These are phyloP conservation scores for Epinephelus lanceolatus DNA, from an alignment of 2,113 vertebrate genomes.

Conservation along the genomic window DNA sequence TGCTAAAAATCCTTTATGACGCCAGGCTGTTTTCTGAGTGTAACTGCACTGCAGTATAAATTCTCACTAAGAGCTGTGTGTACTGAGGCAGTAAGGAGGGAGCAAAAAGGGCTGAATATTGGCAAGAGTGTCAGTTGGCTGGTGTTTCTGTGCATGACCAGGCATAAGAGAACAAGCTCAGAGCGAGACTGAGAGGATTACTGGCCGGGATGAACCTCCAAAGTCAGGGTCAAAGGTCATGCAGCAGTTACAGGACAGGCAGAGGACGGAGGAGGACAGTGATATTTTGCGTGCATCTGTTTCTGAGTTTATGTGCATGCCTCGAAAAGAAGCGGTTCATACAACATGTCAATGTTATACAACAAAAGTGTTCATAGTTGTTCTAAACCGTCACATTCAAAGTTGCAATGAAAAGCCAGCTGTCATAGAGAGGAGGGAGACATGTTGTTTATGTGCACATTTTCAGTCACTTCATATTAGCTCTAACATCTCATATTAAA, in stretches of 20 bases:
- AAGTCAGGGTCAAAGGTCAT: constrained; percentile 67
- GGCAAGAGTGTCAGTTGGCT: constrained; percentile 61
- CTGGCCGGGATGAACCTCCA: constrained; percentile 39
- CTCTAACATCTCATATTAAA: too few relatives aligned
- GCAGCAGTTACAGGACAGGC: constrained; percentile 39
- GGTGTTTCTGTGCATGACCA: constrained; percentile 71
- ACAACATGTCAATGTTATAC: not conserved
- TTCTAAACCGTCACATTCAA: not conserved
- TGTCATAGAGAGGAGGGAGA: too few relatives aligned
- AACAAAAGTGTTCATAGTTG: not conserved
- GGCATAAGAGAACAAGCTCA: constrained; percentile 74
- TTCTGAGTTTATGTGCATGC: not conserved
- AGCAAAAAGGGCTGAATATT: constrained; percentile 26
- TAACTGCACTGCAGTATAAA: not conserved
- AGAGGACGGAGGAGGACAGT: constrained; percentile 48
- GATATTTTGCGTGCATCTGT: not conserved
- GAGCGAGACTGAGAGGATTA: constrained; percentile 73
- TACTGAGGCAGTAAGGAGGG: constrained; percentile 15
- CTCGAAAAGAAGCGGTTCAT: not conserved
- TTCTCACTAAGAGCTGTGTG: not conserved
- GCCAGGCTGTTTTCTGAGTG: not conserved
- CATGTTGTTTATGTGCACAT: too few relatives aligned
- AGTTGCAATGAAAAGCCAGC: not conserved
- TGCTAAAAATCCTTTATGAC: not conserved
- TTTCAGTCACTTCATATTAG: too few relatives aligned